A percentile compares a stretch with the other conserved stretches of the same genome.
Conservation (phyloP, 1,140 invertebrate genomes). For the Cepaea nemoralis region DNA sequence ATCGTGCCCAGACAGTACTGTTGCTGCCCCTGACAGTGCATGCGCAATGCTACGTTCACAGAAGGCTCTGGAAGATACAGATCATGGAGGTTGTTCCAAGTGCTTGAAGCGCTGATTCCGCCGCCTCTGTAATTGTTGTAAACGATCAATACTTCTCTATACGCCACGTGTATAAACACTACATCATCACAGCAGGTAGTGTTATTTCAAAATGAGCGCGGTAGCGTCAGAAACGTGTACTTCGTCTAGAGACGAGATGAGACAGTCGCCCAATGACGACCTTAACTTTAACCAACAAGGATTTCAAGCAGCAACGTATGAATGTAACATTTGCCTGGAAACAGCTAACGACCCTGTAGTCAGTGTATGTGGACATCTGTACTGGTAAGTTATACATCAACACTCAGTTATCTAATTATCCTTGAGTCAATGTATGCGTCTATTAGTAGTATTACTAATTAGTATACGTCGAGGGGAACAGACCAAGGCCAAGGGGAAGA, state of each 20-base stretch:
- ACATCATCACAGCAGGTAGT: not conserved
- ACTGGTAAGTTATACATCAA: constrained; percentile 87
- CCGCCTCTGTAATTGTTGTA: not conserved
- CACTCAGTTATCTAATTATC: no score
- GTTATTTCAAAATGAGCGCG: constrained; percentile 41
- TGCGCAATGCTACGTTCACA: constrained; percentile 39
- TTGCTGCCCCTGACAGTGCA: constrained; percentile 12
- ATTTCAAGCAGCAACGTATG: no score
- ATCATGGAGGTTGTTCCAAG: not conserved
- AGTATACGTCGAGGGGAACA: no score
- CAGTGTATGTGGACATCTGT: constrained; percentile 98
- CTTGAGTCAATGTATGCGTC: no score
- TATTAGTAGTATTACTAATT: no score
- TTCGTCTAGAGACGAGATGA: constrained; percentile 6
- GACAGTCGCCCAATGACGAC: constrained; percentile 39
- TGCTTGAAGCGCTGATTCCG: not conserved
- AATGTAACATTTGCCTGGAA: constrained; percentile 87
- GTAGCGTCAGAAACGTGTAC: constrained; percentile 32
- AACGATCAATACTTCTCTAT: not conserved
- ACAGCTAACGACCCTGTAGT: constrained; percentile 98
- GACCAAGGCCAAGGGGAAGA: no score
- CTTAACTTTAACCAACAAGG: constrained; percentile 39
- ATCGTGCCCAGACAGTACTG: no score
- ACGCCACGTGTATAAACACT: not conserved
- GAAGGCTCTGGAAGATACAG: constrained; percentile 34